Percentiles rank a stretch among this genome's conserved stretches.
Evolutionary conservation across 2,797 vertebrate species (phyloP).

Genomic region (Pterois miles): DNA sequence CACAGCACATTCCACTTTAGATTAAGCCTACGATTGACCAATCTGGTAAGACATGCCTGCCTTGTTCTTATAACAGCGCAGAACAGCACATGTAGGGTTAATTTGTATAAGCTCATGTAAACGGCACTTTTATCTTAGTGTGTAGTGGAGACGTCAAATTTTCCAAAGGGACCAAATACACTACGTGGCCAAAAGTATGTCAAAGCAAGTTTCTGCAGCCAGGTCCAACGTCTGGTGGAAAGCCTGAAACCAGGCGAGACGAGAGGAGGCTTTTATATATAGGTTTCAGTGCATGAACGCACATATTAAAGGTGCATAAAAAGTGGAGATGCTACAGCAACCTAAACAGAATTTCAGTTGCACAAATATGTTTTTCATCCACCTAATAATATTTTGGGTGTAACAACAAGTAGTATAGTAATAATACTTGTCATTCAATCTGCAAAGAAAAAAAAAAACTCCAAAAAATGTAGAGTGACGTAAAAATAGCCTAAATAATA

Average conservation of each 20-base stretch:
- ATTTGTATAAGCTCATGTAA: background rate
- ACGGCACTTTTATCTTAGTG: background rate
- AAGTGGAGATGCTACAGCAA: background rate
- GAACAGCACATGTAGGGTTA: background rate
- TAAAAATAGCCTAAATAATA: no score
- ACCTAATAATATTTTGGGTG: background rate
- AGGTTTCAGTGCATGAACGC: background rate
- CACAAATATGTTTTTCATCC: background rate
- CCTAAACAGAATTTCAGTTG: background rate
- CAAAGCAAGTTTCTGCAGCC: background rate
- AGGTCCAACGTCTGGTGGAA: background rate
- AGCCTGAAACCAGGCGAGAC: background rate
- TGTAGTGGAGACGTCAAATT: background rate
- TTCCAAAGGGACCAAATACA: background rate
- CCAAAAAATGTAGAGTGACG: no score
- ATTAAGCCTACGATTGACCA: background rate
- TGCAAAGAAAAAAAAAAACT: no score
- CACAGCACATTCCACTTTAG: background rate
- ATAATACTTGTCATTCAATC: background rate
- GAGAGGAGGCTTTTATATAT: background rate
- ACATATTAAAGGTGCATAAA: background rate
- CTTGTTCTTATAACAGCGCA: background rate
- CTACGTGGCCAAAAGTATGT: background rate
- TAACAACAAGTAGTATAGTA: background rate
- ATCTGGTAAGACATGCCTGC: background rate